Evolutionary conservation across 2,113 vertebrate genomes (phyloP), one percentile per base, ranked within the genome.

Genomic region (Pitta sordida): DNA sequence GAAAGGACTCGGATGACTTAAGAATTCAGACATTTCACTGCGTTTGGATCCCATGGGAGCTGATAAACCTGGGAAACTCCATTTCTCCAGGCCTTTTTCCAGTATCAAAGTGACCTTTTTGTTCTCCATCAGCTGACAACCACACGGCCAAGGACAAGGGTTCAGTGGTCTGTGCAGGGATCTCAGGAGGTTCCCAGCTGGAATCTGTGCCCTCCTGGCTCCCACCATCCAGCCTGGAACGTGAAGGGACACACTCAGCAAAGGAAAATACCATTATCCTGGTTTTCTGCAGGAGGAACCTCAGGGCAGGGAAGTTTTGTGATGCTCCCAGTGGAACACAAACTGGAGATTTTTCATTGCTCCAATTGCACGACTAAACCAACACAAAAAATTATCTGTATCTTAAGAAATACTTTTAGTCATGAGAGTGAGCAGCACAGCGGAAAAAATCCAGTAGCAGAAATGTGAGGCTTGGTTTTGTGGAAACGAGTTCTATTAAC

Each of bases 401-500:
- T 63, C 55, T 73, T 29, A 39, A 46, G 9, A 36, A 86, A 41
- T 14, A 2, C 7, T n/a, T 37, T 8, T n/a, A 14, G 43, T 39
- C 39, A 10, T 0, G 3, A 32, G 39, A 78, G 19, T 0, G 1
- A 70, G 53, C 21, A 27, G 62, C 39, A 48, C 49, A 34, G 52
- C n/a, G 15, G 2, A 11, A 52, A 59, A 36, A 71, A 44, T 63
- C n/a, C 58, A 0, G 95, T 91, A 90, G 93, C 95, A 73, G 59
- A 83, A 85, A 48, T 9, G 43, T 5, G 23, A 77, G 63, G 71
- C 32, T 88, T 16, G 18, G 20, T 22, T 93, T 46, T 58, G 79
- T 94, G 76, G 92, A 74, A 86, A 83, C 83, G 93, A 88, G 68
- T 95, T n/a, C n/a, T 84, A 55, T 95, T 52, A 48, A 85, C 44